Conservation (phyloP, 2,888 invertebrate genomes). For the Drosophila paramelanica region DNA sequence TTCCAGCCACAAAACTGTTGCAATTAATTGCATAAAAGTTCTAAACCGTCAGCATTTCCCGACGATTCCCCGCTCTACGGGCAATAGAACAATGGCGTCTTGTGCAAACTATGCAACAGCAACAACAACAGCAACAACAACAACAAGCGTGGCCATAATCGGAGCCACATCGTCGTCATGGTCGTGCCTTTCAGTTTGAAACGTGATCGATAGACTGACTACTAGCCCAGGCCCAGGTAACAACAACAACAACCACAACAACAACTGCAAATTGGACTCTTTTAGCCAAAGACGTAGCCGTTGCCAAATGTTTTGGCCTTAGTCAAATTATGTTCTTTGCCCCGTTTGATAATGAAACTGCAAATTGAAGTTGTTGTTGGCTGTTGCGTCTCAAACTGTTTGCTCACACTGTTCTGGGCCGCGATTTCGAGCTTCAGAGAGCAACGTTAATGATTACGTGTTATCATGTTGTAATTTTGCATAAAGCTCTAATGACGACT, state of each 20-base stretch:
- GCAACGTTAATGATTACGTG: conserved; percentile 81
- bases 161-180: conserved; percentile 52
- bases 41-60: conserved; percentile 65
- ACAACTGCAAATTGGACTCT: conserved; percentile 71
- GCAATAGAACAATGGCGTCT: conserved; percentile 52
- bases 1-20: conserved; percentile 75
- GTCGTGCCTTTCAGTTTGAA: conserved; percentile 75
- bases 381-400: conserved; percentile 61
- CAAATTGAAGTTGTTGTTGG: conserved; percentile 55
- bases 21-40: conserved; percentile 80
- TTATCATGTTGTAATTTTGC: conserved; percentile 83
- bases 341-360: conserved; percentile 77
- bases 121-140: conserved; percentile 19
- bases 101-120: conserved; percentile 63
- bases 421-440: conserved; percentile 30
- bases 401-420: conserved; percentile 65
- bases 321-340: conserved; percentile 81
- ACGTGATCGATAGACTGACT: conserved; percentile 84
- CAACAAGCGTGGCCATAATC: conserved; percentile 56
- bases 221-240: conserved; percentile 60
- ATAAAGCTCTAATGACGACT: conserved; percentile 76
- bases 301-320: conserved; percentile 63
- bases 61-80: conserved; percentile 2
- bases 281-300: conserved; percentile 37
- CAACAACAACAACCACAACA: conserved; percentile 16